A percentile compares a stretch with the other conserved stretches of the same genome.
These are phyloP conservation scores for Reinhardtius hippoglossoides DNA, from an alignment of 2,113 vertebrate genomes.

Conservation along the genomic window DNA sequence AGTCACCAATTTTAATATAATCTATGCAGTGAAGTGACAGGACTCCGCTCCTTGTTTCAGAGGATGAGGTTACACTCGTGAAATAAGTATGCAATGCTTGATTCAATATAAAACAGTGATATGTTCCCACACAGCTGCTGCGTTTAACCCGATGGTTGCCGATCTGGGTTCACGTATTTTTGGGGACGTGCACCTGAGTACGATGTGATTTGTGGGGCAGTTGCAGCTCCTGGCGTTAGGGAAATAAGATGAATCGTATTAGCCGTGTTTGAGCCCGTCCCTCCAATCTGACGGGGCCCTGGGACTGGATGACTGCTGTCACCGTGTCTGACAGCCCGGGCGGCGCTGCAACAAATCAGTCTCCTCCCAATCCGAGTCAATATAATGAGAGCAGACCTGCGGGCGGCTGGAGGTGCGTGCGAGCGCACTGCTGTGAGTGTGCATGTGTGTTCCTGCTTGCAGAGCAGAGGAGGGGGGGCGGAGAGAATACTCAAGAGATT, in stretches of 20 bases:
- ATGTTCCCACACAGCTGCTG: background rate
- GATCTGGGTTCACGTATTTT: background rate
- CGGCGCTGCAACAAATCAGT: constrained; percentile 70
- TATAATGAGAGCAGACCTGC: constrained; percentile 74
- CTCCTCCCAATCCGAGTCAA: constrained; percentile 65
- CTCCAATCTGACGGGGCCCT: constrained; percentile 52
- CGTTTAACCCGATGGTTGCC: background rate
- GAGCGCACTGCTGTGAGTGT: constrained; percentile 21
- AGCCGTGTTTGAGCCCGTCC: constrained; percentile 33
- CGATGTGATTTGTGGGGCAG: constrained; percentile 32
- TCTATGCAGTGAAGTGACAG: constrained; percentile 2
- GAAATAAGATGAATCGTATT: constrained; percentile 60
- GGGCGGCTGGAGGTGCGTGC: constrained; percentile 45
- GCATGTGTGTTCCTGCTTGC: constrained; percentile 49
- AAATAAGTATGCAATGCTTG: background rate
- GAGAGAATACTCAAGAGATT: constrained; percentile 71
- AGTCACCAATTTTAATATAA: no score
- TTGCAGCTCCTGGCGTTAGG: constrained; percentile 46
- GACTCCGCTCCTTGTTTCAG: background rate
- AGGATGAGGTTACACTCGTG: background rate
- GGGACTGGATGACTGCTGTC: constrained; percentile 68
- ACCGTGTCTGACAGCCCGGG: constrained; percentile 65
- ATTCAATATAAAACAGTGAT: constrained; percentile 13
- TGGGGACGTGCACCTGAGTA: constrained; percentile 34
- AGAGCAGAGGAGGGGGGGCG: constrained; percentile 30